Evolutionary conservation across 2,113 vertebrate species (phyloP), one percentile per base, ranked within the genome.

Genomic region (Pomatostomus ruficeps): DNA sequence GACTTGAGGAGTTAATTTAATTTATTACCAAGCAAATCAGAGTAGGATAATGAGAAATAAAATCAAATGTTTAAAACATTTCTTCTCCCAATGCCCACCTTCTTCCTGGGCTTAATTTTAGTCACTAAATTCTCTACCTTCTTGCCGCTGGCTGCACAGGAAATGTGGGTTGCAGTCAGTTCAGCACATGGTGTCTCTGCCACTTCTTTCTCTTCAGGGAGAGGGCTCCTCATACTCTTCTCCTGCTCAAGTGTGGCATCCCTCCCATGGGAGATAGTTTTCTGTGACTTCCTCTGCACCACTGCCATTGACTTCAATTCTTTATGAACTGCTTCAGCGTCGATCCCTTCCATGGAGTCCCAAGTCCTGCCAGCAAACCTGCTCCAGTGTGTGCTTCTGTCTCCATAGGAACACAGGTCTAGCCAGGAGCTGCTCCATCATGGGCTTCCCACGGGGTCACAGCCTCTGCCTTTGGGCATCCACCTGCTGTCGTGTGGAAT

Each of bases 231-330:
- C 36, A 43, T 28, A 29, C 18, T 29, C 15, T 45, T 66, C 6
- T 9, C 14, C 33, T 36, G 12, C 13, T 43, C 26, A 15, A 73
- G 4, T 28, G 26, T 28, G 36, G 22, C 22, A 51, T 23, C 10
- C 7, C 14, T 57, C 36, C 14, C 5, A 13, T 7, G 5, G 18
- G 36, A 58, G 18, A 20, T 4, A 58, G 29, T n/a, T 66, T 48
- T 49, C 43, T 0, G 0, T 51, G 18, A 45, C 19, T 42, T 88
- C 24, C 9, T 51, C 11, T 1, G 0, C n/a, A 49, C 51, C 36
- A 8, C 38, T 73, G 26, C 15, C 28, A 21, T 20, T 7, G 28
- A 29, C 19, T 66, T 45, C 14, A 51, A 11, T 45, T 51, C 38
- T 40, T 58, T 33, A 51, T 36, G 1, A 51, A 14, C 12, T 43